Conservation (phyloP, 2,113 vertebrate species). For the Oryzias melastigma region DNA sequence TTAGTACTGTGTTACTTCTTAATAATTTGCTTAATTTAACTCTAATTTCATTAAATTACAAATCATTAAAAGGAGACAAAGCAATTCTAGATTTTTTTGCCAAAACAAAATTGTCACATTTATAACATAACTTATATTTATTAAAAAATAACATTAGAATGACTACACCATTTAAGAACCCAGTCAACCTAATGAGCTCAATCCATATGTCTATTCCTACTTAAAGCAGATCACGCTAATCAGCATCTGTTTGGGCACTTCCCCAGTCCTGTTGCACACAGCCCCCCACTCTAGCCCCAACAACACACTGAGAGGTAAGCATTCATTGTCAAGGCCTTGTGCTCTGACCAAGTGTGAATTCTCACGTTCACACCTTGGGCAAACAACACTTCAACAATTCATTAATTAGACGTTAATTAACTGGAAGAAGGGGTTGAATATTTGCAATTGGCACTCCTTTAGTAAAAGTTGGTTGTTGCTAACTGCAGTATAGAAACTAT, state of each 20-base stretch:
- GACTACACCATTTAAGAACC: constrained; percentile 25
- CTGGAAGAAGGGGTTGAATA: constrained; percentile 36
- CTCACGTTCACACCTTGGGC: constrained; percentile 69
- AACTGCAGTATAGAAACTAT: too few relatives aligned
- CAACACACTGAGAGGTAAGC: constrained; percentile 27
- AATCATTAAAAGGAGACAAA: too few relatives aligned
- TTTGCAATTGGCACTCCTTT: too few relatives aligned
- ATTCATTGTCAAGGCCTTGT: constrained; percentile 52
- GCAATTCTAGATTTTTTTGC: too few relatives aligned
- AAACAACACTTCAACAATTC: constrained; percentile 70
- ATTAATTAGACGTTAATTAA: constrained; percentile 77
- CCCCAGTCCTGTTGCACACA: constrained; percentile 61
- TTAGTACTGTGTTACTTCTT: too few relatives aligned
- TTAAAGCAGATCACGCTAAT: constrained; percentile 77
- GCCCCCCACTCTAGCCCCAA: constrained; percentile 37
- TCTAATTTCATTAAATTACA: too few relatives aligned
- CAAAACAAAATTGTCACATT: too few relatives aligned
- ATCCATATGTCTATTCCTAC: constrained; percentile 68
- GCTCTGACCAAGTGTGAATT: constrained; percentile 61
- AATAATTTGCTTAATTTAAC: too few relatives aligned
- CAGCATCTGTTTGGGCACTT: constrained; percentile 69
- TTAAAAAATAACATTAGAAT: not conserved
- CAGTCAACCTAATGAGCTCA: constrained; percentile 58
- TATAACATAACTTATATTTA: not conserved
- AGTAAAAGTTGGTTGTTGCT: too few relatives aligned